phyloP scores from a whole-genome alignment of 2,888 invertebrate species.

The Taphrorychus bicolor region DNA sequence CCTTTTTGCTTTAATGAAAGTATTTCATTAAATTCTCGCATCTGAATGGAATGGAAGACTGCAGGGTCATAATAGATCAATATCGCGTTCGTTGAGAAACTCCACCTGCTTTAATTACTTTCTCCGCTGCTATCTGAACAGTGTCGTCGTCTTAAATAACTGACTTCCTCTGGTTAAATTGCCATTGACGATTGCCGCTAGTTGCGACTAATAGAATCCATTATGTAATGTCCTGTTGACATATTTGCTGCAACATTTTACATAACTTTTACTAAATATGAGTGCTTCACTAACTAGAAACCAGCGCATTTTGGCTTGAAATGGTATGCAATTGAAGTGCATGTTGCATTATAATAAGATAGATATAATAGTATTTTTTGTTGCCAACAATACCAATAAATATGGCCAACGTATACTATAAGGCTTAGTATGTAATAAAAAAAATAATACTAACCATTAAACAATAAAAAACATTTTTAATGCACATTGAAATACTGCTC shows the following conservation, averaged over 20 bases:
- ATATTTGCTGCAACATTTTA: constrained; percentile 7
- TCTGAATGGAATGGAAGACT: no score
- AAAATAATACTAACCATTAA: no score
- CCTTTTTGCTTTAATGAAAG: neutral
- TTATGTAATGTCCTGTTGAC: constrained; percentile 15
- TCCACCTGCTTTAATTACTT: neutral
- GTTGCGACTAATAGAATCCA: constrained; percentile 3
- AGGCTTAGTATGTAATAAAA: no score
- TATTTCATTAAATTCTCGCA: no score
- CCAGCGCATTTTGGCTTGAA: neutral
- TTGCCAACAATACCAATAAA: no score
- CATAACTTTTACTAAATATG: neutral
- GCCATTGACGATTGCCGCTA: neutral
- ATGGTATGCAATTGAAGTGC: neutral
- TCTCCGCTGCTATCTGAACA: constrained; percentile 1
- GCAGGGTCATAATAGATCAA: neutral
- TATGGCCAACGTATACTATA: no score
- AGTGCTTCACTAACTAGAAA: neutral
- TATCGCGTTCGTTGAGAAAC: neutral
- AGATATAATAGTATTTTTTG: no score
- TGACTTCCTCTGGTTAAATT: constrained; percentile 8
- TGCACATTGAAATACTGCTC: no score
- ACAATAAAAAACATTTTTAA: no score
- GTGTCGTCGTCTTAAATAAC: constrained; percentile 5
- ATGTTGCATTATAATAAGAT: no score